phyloP scores from a whole-genome alignment of 2,797 vertebrate species.

The Lepilemur ruficaudatus region DNA sequence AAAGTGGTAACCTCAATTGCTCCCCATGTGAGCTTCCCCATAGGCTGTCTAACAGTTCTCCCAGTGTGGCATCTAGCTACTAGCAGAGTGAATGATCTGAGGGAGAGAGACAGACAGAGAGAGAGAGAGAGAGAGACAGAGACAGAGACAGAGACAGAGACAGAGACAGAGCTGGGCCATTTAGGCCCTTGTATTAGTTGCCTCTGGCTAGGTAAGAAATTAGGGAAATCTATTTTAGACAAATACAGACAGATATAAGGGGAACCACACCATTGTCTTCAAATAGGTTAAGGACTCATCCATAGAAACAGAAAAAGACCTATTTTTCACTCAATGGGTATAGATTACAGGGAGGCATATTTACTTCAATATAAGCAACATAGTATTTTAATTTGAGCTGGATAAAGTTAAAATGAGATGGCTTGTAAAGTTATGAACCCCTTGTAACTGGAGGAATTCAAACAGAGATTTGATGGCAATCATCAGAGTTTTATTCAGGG shows the following conservation, averaged over 20 bases:
- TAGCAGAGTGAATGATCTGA: not conserved
- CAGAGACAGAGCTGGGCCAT: too few relatives aligned
- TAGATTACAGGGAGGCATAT: not conserved
- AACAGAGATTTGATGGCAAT: not conserved
- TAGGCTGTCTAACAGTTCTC: not conserved
- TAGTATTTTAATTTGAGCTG: not conserved
- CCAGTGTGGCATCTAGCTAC: not conserved
- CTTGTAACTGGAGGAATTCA: not conserved
- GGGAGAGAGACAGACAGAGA: not conserved
- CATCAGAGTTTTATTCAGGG: not conserved
- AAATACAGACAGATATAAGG: not conserved
- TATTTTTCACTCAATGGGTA: not conserved
- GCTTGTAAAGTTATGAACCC: not conserved
- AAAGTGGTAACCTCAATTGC: not conserved
- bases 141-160: too few relatives aligned
- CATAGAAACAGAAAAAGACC: constrained; percentile 1
- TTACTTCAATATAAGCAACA: not conserved
- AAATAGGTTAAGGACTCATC: not conserved
- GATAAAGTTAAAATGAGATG: not conserved
- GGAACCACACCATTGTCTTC: not conserved
- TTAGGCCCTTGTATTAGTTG: too few relatives aligned
- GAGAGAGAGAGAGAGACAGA: not conserved
- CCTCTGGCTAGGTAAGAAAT: not conserved
- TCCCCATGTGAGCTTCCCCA: not conserved
- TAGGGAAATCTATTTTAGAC: not conserved